These are phyloP conservation scores for Marmota flaviventris DNA, from an alignment of 2,113 vertebrate genomes.

Conservation along the genomic window DNA sequence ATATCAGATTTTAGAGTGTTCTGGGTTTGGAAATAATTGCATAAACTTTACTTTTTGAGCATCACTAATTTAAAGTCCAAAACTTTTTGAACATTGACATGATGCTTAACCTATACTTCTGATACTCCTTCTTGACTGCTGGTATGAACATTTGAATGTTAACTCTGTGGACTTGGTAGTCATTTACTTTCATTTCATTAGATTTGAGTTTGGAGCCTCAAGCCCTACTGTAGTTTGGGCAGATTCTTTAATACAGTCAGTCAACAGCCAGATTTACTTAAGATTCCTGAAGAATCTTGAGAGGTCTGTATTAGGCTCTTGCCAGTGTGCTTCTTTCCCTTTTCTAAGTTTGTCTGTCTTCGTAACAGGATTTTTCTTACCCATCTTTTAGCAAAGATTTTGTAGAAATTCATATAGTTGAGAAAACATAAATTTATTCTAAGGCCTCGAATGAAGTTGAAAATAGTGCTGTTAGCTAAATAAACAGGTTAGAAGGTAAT, in stretches of 20 bases:
- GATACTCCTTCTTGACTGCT: background rate
- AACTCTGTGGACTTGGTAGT: background rate
- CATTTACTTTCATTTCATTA: background rate
- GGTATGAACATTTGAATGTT: background rate
- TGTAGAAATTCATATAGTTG: slow-evolving; percentile 9
- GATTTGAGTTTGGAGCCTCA: background rate
- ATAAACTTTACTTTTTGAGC: background rate
- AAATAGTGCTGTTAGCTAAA: background rate
- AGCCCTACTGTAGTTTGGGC: background rate
- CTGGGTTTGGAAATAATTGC: background rate
- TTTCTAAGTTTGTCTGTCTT: background rate
- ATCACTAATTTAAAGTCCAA: background rate
- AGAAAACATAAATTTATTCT: background rate
- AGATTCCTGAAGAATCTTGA: background rate
- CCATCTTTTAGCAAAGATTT: slow-evolving; percentile 11
- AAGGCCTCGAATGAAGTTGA: background rate
- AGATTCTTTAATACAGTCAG: background rate
- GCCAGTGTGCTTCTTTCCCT: background rate
- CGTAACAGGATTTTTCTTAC: background rate
- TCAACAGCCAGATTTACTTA: background rate
- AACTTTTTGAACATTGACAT: background rate
- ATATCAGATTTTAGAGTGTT: background rate
- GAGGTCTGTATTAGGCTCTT: background rate
- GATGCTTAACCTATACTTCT: background rate
- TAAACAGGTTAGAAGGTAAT: background rate